Base-by-base conservation (phyloP, 2,797 vertebrate genomes). In the Steatocranus sp. region DNA sequence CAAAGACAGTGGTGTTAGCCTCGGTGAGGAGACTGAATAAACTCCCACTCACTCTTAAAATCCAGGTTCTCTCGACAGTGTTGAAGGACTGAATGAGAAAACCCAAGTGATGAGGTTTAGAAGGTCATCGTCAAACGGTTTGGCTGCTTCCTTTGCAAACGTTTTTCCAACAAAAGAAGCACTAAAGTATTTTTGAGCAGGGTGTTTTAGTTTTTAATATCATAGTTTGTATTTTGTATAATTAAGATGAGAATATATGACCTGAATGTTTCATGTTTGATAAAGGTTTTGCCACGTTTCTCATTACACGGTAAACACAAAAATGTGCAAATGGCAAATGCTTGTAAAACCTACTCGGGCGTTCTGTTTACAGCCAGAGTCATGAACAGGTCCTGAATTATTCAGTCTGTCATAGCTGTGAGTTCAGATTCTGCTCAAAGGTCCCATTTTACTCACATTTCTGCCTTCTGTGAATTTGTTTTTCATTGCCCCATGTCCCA, bases 331-430 rank as follows among this genome's bases (percentile, higher is more conserved):
- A 56, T 43, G 30, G 61, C 75, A 80, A 86, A 85, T 2, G 10
- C 50, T 81, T 66, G 36, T 78, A 92, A 34, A 76, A 87, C 63
- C 74, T 2, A 5, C 79, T 78, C 50, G n/a, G 38, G 75, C 48
- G 58, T 32, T 75, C 50, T 80, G 86, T 91, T 92, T 89, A 79
- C 89, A 86, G 74, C 82, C 34, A 0, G 66, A 90, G 83, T 80
- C 88, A 50, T 75, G 75, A 88, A 56, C 74, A 8, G 83, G 32
- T 53, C 73, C 87, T 92, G 86, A 89, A 93, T 91, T 90, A 94
- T 92, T 94, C 83, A 93, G 75, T 3, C 74, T 83, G 84, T 88
- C 86, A 83, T 30, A 76, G 76, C 84, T 80, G 75, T 74, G 83
- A 78, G 85, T 89, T 87, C 25, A 75, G 56, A 87, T 79, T 88